phyloP scores from a whole-genome alignment of 2,888 invertebrate genomes.

The Lasiommata megera region DNA sequence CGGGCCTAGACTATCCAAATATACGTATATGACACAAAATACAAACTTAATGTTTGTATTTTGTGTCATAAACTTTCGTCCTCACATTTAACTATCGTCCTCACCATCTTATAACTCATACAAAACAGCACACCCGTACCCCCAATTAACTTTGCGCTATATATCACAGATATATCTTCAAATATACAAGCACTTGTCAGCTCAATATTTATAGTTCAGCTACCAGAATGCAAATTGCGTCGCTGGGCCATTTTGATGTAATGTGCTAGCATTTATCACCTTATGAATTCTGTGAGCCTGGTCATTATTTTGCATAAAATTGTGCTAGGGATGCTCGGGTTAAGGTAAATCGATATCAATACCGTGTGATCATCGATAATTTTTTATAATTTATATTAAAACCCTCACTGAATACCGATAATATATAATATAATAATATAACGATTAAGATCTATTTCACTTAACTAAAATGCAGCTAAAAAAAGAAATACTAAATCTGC shows the following conservation, averaged over 20 bases:
- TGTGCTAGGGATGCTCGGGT: conserved; percentile 9
- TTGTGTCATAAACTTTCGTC: no score
- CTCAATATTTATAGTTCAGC: conserved; percentile 29
- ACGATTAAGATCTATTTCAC: no score
- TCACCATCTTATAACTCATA: not conserved
- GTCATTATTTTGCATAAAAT: conserved; percentile 20
- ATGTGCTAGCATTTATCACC: conserved; percentile 33
- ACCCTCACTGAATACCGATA: no score
- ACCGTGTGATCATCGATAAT: not conserved
- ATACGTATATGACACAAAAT: no score
- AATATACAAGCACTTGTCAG: conserved; percentile 25
- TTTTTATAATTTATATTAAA: no score
- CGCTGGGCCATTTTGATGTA: conserved; percentile 30
- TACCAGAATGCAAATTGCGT: conserved; percentile 35
- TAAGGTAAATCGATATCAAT: not conserved
- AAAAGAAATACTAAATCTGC: no score
- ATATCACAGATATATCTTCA: conserved; percentile 17
- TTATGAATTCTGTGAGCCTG: conserved; percentile 26
- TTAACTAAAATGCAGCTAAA: no score
- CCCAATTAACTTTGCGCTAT: conserved; percentile 9
- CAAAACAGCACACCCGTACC: conserved; percentile 7
- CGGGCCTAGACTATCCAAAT: not conserved
- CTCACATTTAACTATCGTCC: not conserved
- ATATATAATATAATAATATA: no score
- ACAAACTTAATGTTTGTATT: not conserved